Percentiles rank a stretch among this genome's conserved stretches.
phyloP scores from a whole-genome alignment of 2,113 vertebrate genomes.

The Elgaria multicarinata region DNA sequence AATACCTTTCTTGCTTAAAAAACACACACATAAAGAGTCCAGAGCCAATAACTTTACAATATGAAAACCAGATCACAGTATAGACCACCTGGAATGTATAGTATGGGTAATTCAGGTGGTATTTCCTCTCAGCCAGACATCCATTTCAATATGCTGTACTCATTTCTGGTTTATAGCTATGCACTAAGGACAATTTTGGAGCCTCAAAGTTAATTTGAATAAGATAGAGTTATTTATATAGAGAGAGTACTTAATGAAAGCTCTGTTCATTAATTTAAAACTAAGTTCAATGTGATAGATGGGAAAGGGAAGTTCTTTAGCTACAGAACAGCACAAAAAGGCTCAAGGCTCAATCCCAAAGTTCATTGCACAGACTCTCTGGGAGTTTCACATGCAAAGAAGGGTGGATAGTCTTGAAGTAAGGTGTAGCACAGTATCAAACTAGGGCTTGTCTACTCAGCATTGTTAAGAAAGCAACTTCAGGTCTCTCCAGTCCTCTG shows the following conservation, averaged over 20 bases:
- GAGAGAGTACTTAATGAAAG: not conserved
- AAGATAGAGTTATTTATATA: slow-evolving; percentile 4
- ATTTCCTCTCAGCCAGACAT: slow-evolving; percentile 48
- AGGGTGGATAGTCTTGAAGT: not conserved
- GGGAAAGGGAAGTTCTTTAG: not conserved
- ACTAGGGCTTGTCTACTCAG: not conserved
- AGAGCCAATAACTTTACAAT: not conserved
- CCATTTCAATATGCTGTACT: slow-evolving; percentile 62
- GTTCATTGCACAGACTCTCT: not conserved
- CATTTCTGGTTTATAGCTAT: slow-evolving; percentile 48
- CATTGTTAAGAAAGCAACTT: not conserved
- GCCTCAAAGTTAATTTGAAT: slow-evolving; percentile 57
- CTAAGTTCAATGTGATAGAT: not conserved
- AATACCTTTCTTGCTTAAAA: slow-evolving; percentile 26
- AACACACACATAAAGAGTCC: not conserved
- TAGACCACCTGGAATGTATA: slow-evolving; percentile 33
- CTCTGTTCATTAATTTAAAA: slow-evolving; percentile 1
- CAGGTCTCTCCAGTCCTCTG: not conserved
- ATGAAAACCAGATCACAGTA: slow-evolving; percentile 43
- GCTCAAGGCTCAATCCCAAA: not conserved
- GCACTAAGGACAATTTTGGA: slow-evolving; percentile 53
- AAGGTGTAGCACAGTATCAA: not conserved
- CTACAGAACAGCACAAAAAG: not conserved
- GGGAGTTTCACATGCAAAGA: not conserved
- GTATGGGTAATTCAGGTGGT: slow-evolving; percentile 37